Evolutionary conservation across 1,140 invertebrate species (phyloP).

Genomic region (Popillia japonica): DNA sequence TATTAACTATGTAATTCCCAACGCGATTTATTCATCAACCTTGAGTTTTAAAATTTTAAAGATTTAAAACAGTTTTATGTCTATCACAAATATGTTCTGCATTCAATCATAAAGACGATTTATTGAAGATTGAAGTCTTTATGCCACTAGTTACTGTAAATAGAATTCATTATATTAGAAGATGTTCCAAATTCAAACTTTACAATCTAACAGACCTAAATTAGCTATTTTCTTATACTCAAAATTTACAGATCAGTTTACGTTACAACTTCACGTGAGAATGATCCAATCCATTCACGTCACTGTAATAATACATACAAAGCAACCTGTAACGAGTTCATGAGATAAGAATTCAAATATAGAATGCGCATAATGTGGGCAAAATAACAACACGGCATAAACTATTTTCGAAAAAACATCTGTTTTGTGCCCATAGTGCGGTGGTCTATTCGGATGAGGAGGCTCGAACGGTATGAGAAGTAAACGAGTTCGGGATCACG

Average conservation of each 20-base stretch:
- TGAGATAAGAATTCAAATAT: conserved; percentile 37
- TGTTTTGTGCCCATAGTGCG: conserved; percentile 52
- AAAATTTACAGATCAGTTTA: neutral
- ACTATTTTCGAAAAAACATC: conserved; percentile 53
- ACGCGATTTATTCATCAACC: too few species aligned
- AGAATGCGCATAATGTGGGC: conserved; percentile 42
- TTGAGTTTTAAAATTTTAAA: too few species aligned
- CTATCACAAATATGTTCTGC: too few species aligned
- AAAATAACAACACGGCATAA: conserved; percentile 48
- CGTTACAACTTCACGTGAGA: neutral
- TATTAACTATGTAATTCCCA: too few species aligned
- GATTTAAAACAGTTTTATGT: too few species aligned
- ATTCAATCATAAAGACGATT: too few species aligned
- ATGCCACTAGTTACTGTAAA: too few species aligned
- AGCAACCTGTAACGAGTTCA: conserved; percentile 26
- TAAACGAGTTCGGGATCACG: conserved; percentile 48
- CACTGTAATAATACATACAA: neutral
- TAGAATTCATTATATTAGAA: too few species aligned
- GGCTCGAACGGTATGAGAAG: conserved; percentile 16
- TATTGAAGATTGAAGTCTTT: too few species aligned
- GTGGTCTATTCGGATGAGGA: conserved; percentile 7
- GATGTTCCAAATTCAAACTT: too few species aligned
- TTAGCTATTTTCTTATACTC: too few species aligned
- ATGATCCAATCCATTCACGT: neutral
- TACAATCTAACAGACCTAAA: too few species aligned